Conservation (phyloP, 2,113 vertebrate species). For the Pachypanchax playfairii region DNA sequence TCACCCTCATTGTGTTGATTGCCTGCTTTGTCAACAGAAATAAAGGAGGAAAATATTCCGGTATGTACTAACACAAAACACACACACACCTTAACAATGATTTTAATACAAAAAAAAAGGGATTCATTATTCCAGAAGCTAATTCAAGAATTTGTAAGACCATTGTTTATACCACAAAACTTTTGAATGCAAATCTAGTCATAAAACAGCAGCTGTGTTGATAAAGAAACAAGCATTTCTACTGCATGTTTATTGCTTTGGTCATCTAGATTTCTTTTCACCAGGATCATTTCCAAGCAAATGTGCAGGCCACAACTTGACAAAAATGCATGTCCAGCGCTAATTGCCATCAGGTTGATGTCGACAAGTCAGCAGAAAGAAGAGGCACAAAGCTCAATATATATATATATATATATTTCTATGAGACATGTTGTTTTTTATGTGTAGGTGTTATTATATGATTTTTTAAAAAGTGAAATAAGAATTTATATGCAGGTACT, state of each 20-base stretch:
- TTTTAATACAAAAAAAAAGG: conserved; percentile 63
- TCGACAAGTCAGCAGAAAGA: conserved; percentile 59
- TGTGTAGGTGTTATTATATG: no score
- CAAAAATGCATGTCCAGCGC: conserved; percentile 59
- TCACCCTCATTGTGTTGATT: conserved; percentile 89
- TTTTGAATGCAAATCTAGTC: conserved; percentile 40
- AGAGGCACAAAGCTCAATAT: no score
- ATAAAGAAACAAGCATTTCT: conserved; percentile 49
- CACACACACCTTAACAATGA: conserved; percentile 27
- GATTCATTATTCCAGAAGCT: no score
- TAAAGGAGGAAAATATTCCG: conserved; percentile 96
- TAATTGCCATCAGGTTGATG: conserved; percentile 64
- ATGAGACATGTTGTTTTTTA: no score
- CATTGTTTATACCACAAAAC: no score
- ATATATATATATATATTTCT: no score
- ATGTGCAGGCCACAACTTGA: conserved; percentile 44
- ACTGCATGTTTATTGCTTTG: conserved; percentile 32
- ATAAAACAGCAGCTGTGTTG: conserved; percentile 32
- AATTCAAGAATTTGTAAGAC: no score
- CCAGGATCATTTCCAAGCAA: conserved; percentile 37
- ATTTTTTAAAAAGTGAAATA: no score
- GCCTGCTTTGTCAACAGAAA: conserved; percentile 96
- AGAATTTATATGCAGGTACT: no score
- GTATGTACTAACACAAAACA: conserved; percentile 75
- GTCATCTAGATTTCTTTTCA: conserved; percentile 34